phyloP scores from a whole-genome alignment of 2,113 vertebrate species.

The Plecotus auritus region DNA sequence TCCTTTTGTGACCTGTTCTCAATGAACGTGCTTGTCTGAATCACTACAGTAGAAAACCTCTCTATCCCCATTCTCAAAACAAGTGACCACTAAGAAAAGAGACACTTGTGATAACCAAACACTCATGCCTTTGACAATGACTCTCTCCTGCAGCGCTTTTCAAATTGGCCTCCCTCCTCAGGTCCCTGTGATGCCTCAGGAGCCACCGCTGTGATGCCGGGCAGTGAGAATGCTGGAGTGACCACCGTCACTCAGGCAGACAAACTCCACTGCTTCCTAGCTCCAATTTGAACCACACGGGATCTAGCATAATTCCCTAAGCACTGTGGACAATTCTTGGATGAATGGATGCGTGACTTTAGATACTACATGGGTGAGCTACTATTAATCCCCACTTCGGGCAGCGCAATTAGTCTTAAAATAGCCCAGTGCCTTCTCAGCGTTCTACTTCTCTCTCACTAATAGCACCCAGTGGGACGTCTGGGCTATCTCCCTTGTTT shows the following conservation, averaged over 20 bases:
- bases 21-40: not conserved
- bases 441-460: not conserved
- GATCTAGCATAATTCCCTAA: not conserved
- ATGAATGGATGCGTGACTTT: not conserved
- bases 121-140: not conserved
- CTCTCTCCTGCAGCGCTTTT: not conserved
- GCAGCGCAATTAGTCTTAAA: not conserved
- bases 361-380: not conserved
- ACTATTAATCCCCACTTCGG: not conserved
- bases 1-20: not conserved
- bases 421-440: not conserved
- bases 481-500: not conserved
- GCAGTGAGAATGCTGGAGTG: not conserved
- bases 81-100: constrained; percentile 4
- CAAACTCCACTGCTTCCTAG: not conserved
- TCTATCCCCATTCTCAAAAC: not conserved
- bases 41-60: not conserved
- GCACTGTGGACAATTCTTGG: not conserved
- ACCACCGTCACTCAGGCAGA: not conserved
- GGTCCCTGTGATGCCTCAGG: not conserved
- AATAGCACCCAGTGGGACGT: not conserved
- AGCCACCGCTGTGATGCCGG: not conserved
- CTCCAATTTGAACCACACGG: not conserved
- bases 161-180: not conserved
- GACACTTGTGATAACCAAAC: not conserved